Evolutionary conservation across 2,113 vertebrate genomes (phyloP).

Genomic region (Perca schrenkii): DNA sequence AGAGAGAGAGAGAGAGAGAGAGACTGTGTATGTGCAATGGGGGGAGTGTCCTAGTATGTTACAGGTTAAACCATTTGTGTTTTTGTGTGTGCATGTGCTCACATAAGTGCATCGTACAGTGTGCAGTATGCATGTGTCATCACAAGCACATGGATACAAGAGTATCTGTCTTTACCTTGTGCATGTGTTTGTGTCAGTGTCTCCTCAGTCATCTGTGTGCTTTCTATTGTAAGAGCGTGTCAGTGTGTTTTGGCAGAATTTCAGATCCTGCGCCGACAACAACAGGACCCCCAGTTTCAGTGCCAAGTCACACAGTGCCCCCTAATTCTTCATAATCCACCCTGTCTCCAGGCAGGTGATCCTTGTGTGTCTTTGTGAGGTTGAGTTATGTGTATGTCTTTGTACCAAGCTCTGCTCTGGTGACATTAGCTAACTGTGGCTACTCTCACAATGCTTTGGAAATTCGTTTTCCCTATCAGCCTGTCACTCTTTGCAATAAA

Average conservation of each 20-base stretch:
- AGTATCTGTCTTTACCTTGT: constrained; percentile 37
- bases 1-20: background rate
- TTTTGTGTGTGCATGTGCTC: constrained; percentile 24
- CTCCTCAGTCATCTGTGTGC: constrained; percentile 51
- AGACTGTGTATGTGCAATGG: background rate
- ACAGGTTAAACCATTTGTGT: constrained; percentile 5
- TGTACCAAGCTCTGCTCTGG: constrained; percentile 32
- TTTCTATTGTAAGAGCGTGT: constrained; percentile 43
- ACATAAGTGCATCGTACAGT: background rate
- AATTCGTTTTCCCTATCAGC: constrained; percentile 72
- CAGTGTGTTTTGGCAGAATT: constrained; percentile 69
- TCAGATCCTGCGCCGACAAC: constrained; percentile 67
- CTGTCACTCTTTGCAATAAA: constrained; percentile 61
- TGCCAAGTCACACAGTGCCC: constrained; percentile 78
- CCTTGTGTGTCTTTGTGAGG: constrained; percentile 49
- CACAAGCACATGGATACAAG: constrained; percentile 24
- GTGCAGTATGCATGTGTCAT: constrained; percentile 12
- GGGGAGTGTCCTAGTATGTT: background rate
- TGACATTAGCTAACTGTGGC: constrained; percentile 60
- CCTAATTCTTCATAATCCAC: constrained; percentile 81
- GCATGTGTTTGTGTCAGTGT: constrained; percentile 44
- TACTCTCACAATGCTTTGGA: constrained; percentile 52
- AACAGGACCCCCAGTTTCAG: constrained; percentile 64
- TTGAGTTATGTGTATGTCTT: constrained; percentile 5
- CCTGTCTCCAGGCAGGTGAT: constrained; percentile 83